Conservation (phyloP, 2,113 vertebrate genomes). For the Erpornis zantholeuca region DNA sequence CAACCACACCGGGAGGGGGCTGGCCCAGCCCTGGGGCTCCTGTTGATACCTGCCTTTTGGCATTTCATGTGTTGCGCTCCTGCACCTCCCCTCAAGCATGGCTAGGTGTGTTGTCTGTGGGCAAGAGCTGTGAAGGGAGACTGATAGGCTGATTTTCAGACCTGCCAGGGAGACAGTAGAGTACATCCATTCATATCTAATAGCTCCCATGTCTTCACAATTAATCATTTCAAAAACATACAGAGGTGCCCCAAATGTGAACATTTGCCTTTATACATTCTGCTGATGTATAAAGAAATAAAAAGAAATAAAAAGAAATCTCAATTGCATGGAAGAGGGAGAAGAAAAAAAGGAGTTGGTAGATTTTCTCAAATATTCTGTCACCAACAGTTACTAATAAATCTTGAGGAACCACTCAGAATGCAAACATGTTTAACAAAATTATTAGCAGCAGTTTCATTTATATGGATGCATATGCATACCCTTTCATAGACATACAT, state of each 20-base stretch:
- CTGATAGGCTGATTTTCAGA: not conserved
- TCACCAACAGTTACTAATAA: not conserved
- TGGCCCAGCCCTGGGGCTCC: not conserved
- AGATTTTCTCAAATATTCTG: not conserved
- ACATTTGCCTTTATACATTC: not conserved
- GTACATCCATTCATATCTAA: not conserved
- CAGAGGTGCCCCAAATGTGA: not conserved
- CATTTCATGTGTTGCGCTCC: not conserved
- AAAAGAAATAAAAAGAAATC: not conserved
- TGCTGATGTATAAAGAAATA: no score
- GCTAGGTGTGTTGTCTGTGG: not conserved
- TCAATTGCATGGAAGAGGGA: not conserved
- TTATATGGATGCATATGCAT: not conserved
- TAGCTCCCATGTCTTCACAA: not conserved
- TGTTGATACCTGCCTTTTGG: not conserved
- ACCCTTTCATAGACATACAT: not conserved
- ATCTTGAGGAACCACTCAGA: not conserved
- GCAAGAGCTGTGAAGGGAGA: not conserved
- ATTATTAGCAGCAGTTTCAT: not conserved
- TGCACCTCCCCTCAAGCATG: not conserved
- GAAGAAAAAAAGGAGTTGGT: not conserved
- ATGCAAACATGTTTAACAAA: not conserved
- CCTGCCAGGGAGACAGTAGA: not conserved
- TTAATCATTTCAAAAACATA: not conserved
- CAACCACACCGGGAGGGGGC: accelerated